Conservation (phyloP, 53 echinoderm and acorn worm genomes). For the Luidia sarsii region DNA sequence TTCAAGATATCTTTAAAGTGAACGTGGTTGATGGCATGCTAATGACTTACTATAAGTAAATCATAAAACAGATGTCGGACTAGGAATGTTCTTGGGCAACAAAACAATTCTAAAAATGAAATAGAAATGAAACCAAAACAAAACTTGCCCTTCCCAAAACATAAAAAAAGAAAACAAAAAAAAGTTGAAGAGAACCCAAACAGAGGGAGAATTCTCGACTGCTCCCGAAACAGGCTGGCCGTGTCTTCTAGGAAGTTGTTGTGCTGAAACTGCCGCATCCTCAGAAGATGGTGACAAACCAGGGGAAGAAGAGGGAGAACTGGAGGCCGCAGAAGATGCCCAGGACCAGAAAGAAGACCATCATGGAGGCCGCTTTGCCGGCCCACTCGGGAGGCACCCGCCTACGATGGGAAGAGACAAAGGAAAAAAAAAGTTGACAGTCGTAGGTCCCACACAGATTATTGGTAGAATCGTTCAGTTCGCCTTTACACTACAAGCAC, state of each 20-base stretch:
- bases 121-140: not conserved
- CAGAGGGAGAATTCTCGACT: not conserved
- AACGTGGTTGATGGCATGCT: too few relatives aligned
- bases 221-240: too few relatives aligned
- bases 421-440: too few relatives aligned
- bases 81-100: not conserved
- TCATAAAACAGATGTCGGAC: too few relatives aligned
- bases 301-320: constrained; percentile 90
- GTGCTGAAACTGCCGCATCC: not conserved
- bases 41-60: too few relatives aligned
- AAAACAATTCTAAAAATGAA: not conserved
- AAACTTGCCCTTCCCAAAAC: not conserved
- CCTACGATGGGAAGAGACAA: too few relatives aligned
- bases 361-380: constrained; percentile 92
- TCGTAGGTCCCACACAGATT: too few relatives aligned
- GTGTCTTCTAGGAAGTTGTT: not conserved
- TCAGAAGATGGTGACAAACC: constrained; percentile 57
- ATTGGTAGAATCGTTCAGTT: too few relatives aligned
- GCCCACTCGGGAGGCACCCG: constrained; percentile 75
- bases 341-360: constrained; percentile 92
- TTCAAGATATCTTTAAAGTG: too few relatives aligned
- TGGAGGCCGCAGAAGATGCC: constrained; percentile 96
- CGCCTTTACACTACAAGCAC: too few relatives aligned
- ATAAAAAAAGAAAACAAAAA: too few relatives aligned
- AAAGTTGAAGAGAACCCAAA: not conserved